Base-by-base conservation (phyloP, 2,888 invertebrate genomes). In the Emmelina monodactyla region DNA sequence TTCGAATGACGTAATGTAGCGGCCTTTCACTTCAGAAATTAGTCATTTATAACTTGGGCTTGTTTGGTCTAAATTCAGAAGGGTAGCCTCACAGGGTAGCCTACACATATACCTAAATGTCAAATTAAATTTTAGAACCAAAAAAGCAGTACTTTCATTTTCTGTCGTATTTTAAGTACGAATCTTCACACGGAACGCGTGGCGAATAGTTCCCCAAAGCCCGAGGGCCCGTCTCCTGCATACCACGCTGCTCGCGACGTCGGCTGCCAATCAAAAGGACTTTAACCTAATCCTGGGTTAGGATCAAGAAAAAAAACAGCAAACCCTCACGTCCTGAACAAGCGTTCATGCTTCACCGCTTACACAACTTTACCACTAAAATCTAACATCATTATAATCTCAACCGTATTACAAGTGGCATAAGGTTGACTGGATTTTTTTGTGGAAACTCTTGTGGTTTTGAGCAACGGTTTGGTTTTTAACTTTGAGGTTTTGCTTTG, bases 211-310 rank as follows among this genome's bases (percentile, higher is more conserved):
- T n/a, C n/a, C n/a, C 25, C 11, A 25, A 25, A 25, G n/a, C 25
- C 25, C 25, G 11, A 11, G 25, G 25, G 3, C 9, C 11, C n/a
- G n/a, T 11, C n/a, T 4, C n/a, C 3, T 3, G 6, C n/a, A 9
- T 3, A 3, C n/a, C n/a, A 3, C 4, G 3, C 25, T 72, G 76
- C 69, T 61, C 58, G 66, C 67, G 75, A 76, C 75, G 71, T 57
- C 71, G 70, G 69, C 78, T 76, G 78, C 76, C 78, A 76, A 70
- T 79, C 78, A 78, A 71, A 73, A 62, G 65, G 70, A 65, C 72
- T 75, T 75, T 71, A 63, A 62, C 66, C 70, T 78, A 76, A 79
- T 76, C 78, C 78, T 55, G 65, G n/a, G 64, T 63, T 64, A 62
- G 76, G 78, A 76, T 78, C 76, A 75, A 65, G 62, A 63, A 72